Percentiles rank a stretch among this genome's conserved stretches.
These are phyloP conservation scores for Pyralis farinalis DNA, from an alignment of 2,888 invertebrate genomes.

Conservation along the genomic window DNA sequence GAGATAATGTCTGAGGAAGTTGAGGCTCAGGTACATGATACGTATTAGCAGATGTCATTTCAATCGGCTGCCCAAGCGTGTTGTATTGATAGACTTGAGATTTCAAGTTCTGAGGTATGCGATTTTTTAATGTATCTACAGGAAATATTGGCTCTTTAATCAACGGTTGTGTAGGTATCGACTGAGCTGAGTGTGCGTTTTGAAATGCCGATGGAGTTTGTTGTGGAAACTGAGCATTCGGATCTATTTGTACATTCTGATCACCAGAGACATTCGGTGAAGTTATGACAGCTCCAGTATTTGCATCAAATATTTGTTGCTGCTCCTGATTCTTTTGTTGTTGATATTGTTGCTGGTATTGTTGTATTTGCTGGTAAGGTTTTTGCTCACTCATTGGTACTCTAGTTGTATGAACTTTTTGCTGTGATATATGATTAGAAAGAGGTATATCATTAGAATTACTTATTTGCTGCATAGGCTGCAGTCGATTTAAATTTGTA, in stretches of 20 bases:
- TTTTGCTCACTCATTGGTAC: conserved; percentile 24
- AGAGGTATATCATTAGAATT: not conserved
- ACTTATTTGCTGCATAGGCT: conserved; percentile 7
- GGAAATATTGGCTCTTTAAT: conserved; percentile 56
- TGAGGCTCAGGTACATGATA: conserved; percentile 35
- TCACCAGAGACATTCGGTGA: conserved; percentile 23
- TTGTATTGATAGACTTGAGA: conserved; percentile 41
- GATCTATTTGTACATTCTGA: conserved; percentile 24
- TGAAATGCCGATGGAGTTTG: conserved; percentile 10
- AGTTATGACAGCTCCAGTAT: conserved; percentile 21
- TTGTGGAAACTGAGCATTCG: conserved; percentile 15
- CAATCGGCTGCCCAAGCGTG: conserved; percentile 64
- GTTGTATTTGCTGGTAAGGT: conserved; percentile 25
- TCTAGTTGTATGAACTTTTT: conserved; percentile 32
- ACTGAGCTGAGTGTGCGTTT: not conserved
- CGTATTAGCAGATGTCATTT: conserved; percentile 44
- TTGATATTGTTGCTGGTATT: conserved; percentile 19
- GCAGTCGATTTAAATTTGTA: not conserved
- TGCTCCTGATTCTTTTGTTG: conserved; percentile 13
- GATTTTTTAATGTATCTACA: conserved; percentile 40
- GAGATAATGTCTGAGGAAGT: conserved; percentile 57
- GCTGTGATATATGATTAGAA: conserved; percentile 18
- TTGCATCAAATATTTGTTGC: conserved; percentile 29
- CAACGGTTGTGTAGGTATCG: conserved; percentile 16
- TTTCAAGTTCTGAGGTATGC: conserved; percentile 20